Conservation (phyloP, 2,797 vertebrate species). For the Loris lydekkerianus region DNA sequence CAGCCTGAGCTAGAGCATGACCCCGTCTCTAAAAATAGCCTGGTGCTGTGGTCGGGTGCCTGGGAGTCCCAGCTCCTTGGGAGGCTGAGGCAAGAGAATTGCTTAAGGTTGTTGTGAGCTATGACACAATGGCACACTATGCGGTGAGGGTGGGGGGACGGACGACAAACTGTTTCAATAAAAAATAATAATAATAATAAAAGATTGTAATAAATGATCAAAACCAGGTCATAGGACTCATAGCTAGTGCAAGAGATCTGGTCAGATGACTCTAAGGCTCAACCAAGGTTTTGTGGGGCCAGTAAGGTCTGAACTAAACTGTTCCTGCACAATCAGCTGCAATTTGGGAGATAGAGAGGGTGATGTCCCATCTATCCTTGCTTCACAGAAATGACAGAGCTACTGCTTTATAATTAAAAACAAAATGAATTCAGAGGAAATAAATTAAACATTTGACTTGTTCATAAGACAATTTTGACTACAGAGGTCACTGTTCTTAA, state of each 20-base stretch:
- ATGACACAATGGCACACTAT: too few relatives aligned
- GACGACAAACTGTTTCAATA: too few relatives aligned
- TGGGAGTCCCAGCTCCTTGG: too few relatives aligned
- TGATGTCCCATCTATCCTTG: neutral
- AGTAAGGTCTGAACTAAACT: neutral
- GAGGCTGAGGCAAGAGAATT: too few relatives aligned
- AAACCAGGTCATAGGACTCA: neutral
- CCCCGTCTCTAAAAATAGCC: too few relatives aligned
- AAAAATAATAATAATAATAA: too few relatives aligned
- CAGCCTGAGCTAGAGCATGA: too few relatives aligned
- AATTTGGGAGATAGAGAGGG: neutral
- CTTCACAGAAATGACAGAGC: neutral
- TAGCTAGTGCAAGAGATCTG: fast-evolving
- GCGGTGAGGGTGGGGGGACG: too few relatives aligned
- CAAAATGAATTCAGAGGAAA: neutral
- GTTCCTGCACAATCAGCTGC: neutral
- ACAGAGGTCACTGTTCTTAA: neutral
- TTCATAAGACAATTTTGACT: neutral
- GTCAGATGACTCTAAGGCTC: neutral
- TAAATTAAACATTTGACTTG: neutral
- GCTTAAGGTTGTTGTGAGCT: too few relatives aligned
- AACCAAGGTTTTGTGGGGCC: neutral
- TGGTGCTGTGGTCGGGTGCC: too few relatives aligned
- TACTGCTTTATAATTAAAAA: neutral
- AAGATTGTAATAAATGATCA: neutral